Conservation (phyloP, 2,113 vertebrate genomes). For the Malurus cyaneus region DNA sequence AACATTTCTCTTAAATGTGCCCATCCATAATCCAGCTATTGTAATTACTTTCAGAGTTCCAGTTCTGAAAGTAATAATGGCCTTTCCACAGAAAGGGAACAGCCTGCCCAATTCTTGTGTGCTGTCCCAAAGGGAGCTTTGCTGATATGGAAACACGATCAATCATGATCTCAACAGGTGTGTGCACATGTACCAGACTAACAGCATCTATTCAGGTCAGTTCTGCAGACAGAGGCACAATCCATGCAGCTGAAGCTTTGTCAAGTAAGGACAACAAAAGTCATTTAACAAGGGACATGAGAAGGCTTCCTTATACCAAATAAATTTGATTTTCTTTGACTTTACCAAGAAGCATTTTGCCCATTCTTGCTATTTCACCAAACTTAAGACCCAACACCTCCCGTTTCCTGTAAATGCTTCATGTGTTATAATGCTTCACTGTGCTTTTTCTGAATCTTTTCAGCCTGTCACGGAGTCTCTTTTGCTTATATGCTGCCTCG, state of each 20-base stretch:
- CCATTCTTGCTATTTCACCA: background rate
- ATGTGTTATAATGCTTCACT: background rate
- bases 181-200: background rate
- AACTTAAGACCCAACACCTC: background rate
- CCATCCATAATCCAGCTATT: background rate
- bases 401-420: background rate
- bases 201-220: background rate
- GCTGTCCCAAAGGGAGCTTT: accelerated
- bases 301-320: background rate
- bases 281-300: accelerated
- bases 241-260: background rate
- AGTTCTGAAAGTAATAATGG: background rate
- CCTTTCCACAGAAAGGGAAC: background rate
- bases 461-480: background rate
- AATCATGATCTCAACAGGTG: background rate
- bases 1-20: background rate
- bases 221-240: background rate
- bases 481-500: background rate
- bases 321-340: background rate
- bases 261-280: background rate
- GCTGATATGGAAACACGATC: background rate
- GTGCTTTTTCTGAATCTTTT: background rate
- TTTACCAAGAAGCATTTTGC: background rate
- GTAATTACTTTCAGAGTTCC: background rate
- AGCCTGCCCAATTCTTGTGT: background rate